These are phyloP conservation scores for Paratilapia polleni DNA, from an alignment of 2,113 vertebrate genomes.

Conservation along the genomic window DNA sequence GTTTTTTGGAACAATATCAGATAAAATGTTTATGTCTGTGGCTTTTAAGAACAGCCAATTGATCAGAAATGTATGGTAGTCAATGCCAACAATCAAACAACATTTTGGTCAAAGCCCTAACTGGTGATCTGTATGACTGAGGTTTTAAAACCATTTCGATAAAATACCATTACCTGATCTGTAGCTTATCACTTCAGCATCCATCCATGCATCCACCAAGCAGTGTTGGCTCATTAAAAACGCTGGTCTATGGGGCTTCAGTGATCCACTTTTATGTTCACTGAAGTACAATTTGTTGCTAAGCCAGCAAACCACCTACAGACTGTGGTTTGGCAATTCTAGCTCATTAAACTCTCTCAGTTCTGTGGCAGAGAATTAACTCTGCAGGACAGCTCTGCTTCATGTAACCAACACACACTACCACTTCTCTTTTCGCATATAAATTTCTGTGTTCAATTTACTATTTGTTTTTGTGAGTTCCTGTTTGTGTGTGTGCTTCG, in stretches of 20 bases:
- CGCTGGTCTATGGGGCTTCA: constrained; percentile 42
- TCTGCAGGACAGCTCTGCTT: constrained; percentile 25
- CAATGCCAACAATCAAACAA: not conserved
- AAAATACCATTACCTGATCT: not conserved
- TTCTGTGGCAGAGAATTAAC: constrained; percentile 43
- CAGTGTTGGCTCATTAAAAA: constrained; percentile 23
- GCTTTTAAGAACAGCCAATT: not conserved
- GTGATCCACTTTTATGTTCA: constrained; percentile 62
- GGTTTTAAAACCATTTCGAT: not conserved
- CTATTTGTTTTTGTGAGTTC: not conserved
- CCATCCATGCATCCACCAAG: constrained; percentile 2
- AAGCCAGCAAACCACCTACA: constrained; percentile 63
- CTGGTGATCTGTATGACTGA: not conserved
- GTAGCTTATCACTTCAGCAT: not conserved
- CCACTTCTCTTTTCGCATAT: not conserved
- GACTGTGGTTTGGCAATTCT: constrained; percentile 58
- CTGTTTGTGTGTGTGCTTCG: not conserved
- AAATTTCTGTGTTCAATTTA: not conserved
- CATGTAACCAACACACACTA: constrained; percentile 4
- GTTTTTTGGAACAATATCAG: not conserved
- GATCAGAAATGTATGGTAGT: not conserved
- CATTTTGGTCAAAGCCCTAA: not conserved
- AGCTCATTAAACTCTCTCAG: constrained; percentile 60
- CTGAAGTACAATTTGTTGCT: constrained; percentile 43
- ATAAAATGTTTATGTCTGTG: not conserved